Base-by-base conservation (phyloP, 2,113 vertebrate species). In the Otis tarda region DNA sequence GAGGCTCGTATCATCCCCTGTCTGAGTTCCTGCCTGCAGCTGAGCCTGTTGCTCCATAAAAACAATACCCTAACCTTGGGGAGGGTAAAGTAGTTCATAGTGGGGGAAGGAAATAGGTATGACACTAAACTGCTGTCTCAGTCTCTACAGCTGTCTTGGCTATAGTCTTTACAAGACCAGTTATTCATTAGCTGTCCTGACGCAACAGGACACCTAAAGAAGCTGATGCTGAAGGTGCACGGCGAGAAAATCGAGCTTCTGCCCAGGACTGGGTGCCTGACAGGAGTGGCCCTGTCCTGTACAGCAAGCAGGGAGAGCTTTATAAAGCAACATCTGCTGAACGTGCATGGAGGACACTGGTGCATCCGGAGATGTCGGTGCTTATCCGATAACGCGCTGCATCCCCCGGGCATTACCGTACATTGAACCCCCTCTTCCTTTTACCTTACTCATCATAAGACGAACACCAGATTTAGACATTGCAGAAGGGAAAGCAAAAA, bases 311-410 rank as follows among this genome's bases (percentile, higher is more conserved):
- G 30, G 83, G 41, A 90, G 37, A 49, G 14, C 22, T 73, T 84
- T 12, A 50, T 7, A 78, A 28, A 71, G 52, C 28, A 22, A 16
- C 0, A 1, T 64, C 81, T 82, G 83, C 74, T 76, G 61, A 84
- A 52, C 22, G 57, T 14, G 33, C 30, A 8, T 6, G 39, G 47
- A 86, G 37, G 21, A 28, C 28, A 65, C 35, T 0, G 4, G n/a
- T 35, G 45, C 43, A 55, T 12, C 33, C 81, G 57, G 39, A 68
- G 68, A 56, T n/a, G 22, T 6, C 4, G 1, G 20, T 9, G 39
- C 33, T 92, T 50, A 12, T n/a, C 81, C 33, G 59, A 53, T 14
- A 50, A 45, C 10, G 10, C 0, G 0, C 22, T 57, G 22, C 1
- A 0, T 78, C 41, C 55, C 33, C 21, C 23, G 14, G 55, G 19